Base-by-base conservation (phyloP, 2,888 invertebrate species). In the Pyralis farinalis region DNA sequence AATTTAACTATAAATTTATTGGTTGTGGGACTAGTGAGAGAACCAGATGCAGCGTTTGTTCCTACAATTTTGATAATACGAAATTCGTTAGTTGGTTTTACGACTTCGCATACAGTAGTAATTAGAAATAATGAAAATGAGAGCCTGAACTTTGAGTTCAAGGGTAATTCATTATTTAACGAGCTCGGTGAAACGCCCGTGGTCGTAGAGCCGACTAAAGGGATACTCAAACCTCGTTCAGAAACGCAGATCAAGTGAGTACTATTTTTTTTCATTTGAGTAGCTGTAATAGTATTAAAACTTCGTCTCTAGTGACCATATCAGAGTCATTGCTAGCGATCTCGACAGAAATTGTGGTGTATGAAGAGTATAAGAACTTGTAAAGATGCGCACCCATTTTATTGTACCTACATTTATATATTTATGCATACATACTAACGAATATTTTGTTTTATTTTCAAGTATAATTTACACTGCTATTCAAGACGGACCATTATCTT, bases 11-110 rank as follows among this genome's bases (percentile, higher is more conserved):
- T 90, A 37, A 72, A 87, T 44, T 89, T 94, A 61, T 63, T 94
- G 11, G 80, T 94, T 8, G 93, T 92, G 11, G 94, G 93, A 7
- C 68, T 86, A 33, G 92, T 93, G 0, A 77, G 89, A 42, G 93
- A 94, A 53, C 93, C 94, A 0, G 87, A 90, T 11, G 89, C 94
- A 3, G 75, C 83, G 36, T 92, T 93, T 59, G 78, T 90, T 11
- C 86, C 90, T 12, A 90, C 91, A 0, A 91, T 92, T 55, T 64
- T 94, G 41, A 76, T 89, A 34, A 87, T 94, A 59, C 89, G 90
- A 46, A 90, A 93, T 43, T 91, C 93, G 0, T 71, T 94, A 7
- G 84, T 93, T 33, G 92, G 93, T 55, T 83, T 90, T 40, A 84
- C 82, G 1, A 73, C 84, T 1, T 71, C 68, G 1, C 81, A 87